A percentile compares a stretch with the other conserved stretches of the same genome.
Evolutionary conservation across 2,797 vertebrate genomes (phyloP).

Genomic region (Morus bassanus): DNA sequence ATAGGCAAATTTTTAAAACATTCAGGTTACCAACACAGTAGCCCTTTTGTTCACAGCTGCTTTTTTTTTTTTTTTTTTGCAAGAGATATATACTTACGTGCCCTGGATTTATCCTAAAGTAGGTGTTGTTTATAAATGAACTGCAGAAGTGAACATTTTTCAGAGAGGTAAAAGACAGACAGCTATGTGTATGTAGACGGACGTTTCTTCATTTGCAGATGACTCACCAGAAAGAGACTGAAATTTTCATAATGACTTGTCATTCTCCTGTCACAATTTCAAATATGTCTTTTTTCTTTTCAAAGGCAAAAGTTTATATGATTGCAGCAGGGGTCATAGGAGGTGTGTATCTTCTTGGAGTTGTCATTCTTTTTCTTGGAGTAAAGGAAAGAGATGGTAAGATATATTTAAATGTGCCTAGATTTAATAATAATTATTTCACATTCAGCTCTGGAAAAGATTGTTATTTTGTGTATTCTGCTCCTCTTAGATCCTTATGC

Average conservation of each 20-base stretch:
- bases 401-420: constrained; percentile 10
- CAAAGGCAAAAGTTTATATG: constrained; percentile 89
- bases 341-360: constrained; percentile 87
- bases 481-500: constrained; percentile 81
- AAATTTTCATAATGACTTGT: background rate
- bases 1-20: background rate
- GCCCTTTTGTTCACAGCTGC: background rate
- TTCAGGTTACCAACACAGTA: background rate
- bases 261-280: background rate
- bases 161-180: background rate
- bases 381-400: constrained; percentile 93
- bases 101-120: background rate
- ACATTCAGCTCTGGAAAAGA: background rate
- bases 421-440: background rate
- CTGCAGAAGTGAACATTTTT: background rate
- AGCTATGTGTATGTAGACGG: background rate
- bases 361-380: constrained; percentile 86
- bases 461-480: constrained; percentile 13
- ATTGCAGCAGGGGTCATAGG: constrained; percentile 88
- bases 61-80: background rate
- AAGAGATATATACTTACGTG: background rate
- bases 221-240: background rate
- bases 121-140: background rate
- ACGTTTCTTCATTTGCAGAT: constrained; percentile 1
- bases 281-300: background rate